phyloP scores from a whole-genome alignment of 2,113 vertebrate species.

The Myrmecobius fasciatus region DNA sequence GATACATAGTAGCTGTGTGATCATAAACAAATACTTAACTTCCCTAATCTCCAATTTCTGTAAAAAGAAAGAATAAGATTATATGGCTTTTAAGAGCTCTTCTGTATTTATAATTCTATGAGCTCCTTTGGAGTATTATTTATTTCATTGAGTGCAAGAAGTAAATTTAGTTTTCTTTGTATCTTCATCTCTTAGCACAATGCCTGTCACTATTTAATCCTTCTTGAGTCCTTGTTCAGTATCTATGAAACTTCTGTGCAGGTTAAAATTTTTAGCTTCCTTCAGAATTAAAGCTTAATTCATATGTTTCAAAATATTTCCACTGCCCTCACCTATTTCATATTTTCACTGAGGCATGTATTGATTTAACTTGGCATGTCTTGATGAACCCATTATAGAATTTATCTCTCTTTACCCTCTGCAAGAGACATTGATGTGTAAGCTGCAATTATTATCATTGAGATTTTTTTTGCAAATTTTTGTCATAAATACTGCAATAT shows the following conservation, averaged over 20 bases:
- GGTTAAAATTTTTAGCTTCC: neutral
- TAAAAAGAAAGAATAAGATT: neutral
- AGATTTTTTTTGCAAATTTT: neutral
- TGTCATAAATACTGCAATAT: neutral
- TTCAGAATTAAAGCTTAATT: neutral
- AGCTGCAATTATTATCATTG: neutral
- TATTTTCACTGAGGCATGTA: neutral
- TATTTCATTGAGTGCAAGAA: neutral
- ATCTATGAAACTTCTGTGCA: neutral
- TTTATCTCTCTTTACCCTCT: neutral
- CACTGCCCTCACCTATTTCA: neutral
- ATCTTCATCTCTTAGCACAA: neutral
- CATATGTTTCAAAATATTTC: neutral
- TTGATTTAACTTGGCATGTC: neutral
- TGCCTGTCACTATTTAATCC: neutral
- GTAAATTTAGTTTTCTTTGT: neutral
- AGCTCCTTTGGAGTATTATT: neutral
- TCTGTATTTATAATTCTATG: neutral
- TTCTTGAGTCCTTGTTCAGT: neutral
- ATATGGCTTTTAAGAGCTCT: neutral
- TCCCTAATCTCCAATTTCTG: neutral
- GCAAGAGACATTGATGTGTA: neutral
- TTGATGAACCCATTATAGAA: neutral
- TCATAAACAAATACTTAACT: neutral
- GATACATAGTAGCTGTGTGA: neutral